Conservation (phyloP, 2,113 vertebrate species). For the Megaceryle maxima region DNA sequence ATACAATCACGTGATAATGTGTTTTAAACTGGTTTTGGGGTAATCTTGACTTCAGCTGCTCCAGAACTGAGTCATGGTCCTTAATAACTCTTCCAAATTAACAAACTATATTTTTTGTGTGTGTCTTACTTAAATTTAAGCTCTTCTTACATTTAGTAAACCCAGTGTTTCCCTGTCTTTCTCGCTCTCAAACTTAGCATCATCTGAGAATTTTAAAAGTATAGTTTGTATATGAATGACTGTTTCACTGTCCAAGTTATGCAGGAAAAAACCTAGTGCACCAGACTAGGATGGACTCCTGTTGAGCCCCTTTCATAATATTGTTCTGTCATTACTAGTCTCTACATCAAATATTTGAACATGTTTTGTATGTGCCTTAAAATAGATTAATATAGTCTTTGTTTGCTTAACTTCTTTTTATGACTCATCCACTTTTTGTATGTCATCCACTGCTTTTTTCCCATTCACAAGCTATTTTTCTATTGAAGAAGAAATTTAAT, state of each 20-base stretch:
- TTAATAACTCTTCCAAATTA: neutral
- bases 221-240: neutral
- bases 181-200: neutral
- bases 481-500: neutral
- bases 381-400: neutral
- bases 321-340: neutral
- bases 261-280: neutral
- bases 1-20: neutral
- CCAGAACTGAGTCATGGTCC: neutral
- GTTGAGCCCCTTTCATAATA: neutral
- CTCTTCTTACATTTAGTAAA: neutral
- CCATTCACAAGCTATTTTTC: neutral
- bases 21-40: neutral
- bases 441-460: neutral
- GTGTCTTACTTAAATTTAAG: neutral
- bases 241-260: neutral
- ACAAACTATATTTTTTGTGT: neutral
- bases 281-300: neutral
- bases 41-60: neutral
- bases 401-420: constrained; percentile 8
- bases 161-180: neutral
- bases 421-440: neutral
- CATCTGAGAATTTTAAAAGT: neutral
- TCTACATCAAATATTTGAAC: neutral
- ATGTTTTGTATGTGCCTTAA: neutral